Evolutionary conservation across 2,113 vertebrate genomes (phyloP).

Genomic region (Psittacula cyanocephala): DNA sequence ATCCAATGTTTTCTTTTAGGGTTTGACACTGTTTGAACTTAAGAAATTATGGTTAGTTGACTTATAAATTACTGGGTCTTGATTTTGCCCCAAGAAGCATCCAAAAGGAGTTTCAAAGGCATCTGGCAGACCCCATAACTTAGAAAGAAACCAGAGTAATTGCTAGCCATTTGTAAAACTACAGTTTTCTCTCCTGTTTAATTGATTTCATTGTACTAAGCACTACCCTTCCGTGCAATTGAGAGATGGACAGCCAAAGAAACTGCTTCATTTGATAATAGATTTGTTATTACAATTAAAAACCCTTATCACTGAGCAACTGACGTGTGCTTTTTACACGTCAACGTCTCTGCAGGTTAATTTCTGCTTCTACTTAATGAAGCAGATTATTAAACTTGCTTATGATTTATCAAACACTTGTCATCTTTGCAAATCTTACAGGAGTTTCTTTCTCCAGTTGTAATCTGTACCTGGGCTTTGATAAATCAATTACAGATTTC

Average conservation of each 20-base stretch:
- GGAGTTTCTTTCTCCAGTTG: slow-evolving; percentile 74
- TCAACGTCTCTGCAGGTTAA: slow-evolving; percentile 71
- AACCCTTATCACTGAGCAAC: background rate
- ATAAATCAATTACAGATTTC: slow-evolving; percentile 67
- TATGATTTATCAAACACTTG: slow-evolving; percentile 78
- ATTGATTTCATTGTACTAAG: background rate
- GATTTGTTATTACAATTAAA: slow-evolving; percentile 53
- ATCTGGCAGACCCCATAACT: background rate
- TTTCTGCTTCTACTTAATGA: slow-evolving; percentile 75
- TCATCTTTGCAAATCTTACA: slow-evolving; percentile 68
- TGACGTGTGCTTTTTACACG: slow-evolving; percentile 53
- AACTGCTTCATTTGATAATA: slow-evolving; percentile 31
- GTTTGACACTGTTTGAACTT: background rate
- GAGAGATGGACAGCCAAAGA: background rate
- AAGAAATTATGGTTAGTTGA: background rate
- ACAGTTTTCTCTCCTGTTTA: slow-evolving; percentile 10
- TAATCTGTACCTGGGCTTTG: slow-evolving; percentile 65
- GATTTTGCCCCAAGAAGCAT: background rate
- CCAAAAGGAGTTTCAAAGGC: slow-evolving; percentile 17
- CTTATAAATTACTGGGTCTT: background rate
- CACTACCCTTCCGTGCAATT: background rate
- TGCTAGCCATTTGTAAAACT: background rate
- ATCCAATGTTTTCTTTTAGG: background rate
- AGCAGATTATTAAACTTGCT: slow-evolving; percentile 72
- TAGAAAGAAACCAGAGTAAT: slow-evolving; percentile 12